Evolutionary conservation across 2,797 vertebrate genomes (phyloP), one percentile per base, ranked within the genome.

Genomic region (Sebastes itinus): DNA sequence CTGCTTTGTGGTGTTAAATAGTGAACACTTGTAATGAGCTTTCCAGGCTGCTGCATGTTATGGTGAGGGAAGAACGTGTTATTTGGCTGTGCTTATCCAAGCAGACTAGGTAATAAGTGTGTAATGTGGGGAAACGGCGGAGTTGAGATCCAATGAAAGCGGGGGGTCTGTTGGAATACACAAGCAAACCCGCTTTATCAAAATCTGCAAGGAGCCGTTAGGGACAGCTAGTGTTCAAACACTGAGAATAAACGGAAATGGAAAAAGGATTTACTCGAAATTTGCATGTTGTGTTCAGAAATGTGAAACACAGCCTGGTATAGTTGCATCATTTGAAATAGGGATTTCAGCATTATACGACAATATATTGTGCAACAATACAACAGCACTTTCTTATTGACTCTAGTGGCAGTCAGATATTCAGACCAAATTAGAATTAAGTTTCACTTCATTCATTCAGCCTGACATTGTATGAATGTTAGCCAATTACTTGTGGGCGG

Each of bases 11-110:
- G 78, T 75, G 84, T 88, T 88, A 87, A 88, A 90, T 75, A 85
- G 90, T 82, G 88, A 90, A 86, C 79, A 77, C 77, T 88, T 84
- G 82, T 90, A 92, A 93, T 92, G 91, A 92, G 92, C 85, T 91
- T 90, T 89, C 89, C 88, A 87, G 79, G 77, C 83, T 72, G 87
- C 84, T 86, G 88, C 85, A 71, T 81, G 85, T 88, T 90, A 92
- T 89, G 86, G 88, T 79, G 81, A 78, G 80, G 80, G 86, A 80
- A 85, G 83, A 85, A 87, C 71, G 85, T 92, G 87, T 89, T 85
- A 88, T 90, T 93, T 93, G 85, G 82, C 85, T 86, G 85, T 85
- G 91, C 83, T 93, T 86, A 91, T 87, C 84, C 86, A 78, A 86
- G 83, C 85, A 88, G 80, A 89, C 83, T 59, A 90, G 78, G 89